phyloP scores from a whole-genome alignment of 2,797 vertebrate species.

The Protosalanx chinensis region DNA sequence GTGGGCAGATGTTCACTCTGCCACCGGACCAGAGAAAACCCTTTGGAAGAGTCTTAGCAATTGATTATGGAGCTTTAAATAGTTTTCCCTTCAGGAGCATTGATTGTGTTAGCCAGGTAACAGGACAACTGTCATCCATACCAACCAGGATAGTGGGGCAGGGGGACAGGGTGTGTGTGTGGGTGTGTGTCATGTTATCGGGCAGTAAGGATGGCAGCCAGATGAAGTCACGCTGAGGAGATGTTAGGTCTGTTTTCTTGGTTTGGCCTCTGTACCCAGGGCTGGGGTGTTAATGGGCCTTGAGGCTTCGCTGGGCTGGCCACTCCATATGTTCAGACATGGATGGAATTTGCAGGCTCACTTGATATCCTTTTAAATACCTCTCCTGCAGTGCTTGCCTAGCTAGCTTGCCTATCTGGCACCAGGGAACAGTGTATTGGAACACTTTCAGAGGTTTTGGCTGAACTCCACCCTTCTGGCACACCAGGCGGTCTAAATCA shows the following conservation, averaged over 20 bases:
- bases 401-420: neutral
- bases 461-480: too few relatives aligned
- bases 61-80: neutral
- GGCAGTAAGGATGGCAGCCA: too few relatives aligned
- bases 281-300: neutral
- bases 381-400: neutral
- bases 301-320: neutral
- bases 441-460: too few relatives aligned
- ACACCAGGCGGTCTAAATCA: too few relatives aligned
- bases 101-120: neutral
- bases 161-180: too few relatives aligned
- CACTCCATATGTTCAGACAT: neutral
- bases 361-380: neutral
- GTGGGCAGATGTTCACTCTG: constrained; percentile 50
- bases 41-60: neutral
- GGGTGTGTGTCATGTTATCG: too few relatives aligned
- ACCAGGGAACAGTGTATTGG: neutral
- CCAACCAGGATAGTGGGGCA: too few relatives aligned
- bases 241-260: neutral
- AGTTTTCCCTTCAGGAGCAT: neutral
- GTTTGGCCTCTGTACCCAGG: neutral
- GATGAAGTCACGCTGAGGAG: too few relatives aligned
- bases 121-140: too few relatives aligned
- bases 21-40: neutral
- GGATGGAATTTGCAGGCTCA: neutral